Base-by-base conservation (phyloP, 2,888 invertebrate species). In the Plebejus anna region DNA sequence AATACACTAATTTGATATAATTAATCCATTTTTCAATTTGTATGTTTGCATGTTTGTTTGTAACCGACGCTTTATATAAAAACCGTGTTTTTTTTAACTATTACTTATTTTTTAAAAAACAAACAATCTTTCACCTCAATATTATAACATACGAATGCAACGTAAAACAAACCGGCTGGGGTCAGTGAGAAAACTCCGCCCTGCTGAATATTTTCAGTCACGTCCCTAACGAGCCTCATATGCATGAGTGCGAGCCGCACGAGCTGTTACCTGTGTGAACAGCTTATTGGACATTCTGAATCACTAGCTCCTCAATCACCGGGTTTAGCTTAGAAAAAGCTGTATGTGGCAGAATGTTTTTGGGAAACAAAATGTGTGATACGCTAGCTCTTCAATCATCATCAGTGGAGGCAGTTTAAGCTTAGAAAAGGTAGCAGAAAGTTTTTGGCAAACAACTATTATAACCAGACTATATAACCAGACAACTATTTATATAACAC, bases 161-260 rank as follows among this genome's bases (percentile, higher is more conserved):
- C 59, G 22, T 22, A 59, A 22, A n/a, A n/a, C 59, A n/a, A 59
- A 59, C 22, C 59, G 16, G 61, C 9, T 36, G 13, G 11, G 32
- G 13, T 5, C 32, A 16, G 66, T 36, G 66, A 36, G 66, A 66
- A 70, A 71, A 42, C 71, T 71, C n/a, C 1, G 38, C 6, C 7
- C 71, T 42, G 22, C 22, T 71, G 71, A 71, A 71, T 71, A 71
- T 42, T 71, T 71, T 71, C 71, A 71, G 71, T 71, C 71, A 71
- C 71, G 71, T 71, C n/a, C 42, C 42, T 71, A 71, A 71, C 71
- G 71, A 71, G 38, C 38, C 71, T 71, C 22, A 71, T 42, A 71
- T 71, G 71, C 71, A 42, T 71, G 71, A 71, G 71, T 42, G 71
- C 13, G 70, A 36, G 28, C 13, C 4, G 28, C 9, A 13, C 32